Conservation (phyloP, 2,797 vertebrate genomes). For the Thaleichthys pacificus region DNA sequence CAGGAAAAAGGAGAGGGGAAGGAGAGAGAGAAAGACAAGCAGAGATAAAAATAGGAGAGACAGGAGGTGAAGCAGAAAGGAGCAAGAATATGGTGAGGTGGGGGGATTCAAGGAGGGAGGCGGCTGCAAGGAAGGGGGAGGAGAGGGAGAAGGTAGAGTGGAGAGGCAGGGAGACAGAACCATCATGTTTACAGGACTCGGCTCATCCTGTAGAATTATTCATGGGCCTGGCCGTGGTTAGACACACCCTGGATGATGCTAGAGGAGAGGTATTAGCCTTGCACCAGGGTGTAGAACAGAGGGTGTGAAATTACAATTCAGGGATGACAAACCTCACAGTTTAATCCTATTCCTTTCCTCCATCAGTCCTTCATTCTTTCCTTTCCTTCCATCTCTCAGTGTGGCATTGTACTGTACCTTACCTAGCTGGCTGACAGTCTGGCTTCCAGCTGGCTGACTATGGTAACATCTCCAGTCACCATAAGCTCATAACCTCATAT, state of each 20-base stretch:
- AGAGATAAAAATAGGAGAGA: neutral
- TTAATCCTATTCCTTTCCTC: conserved; percentile 7
- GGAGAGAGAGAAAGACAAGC: neutral
- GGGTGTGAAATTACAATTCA: conserved; percentile 35
- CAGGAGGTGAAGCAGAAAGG: neutral
- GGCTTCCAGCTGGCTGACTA: neutral
- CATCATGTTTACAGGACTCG: neutral
- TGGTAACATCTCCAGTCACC: neutral
- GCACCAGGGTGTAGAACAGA: conserved; percentile 19
- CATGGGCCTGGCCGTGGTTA: conserved; percentile 19
- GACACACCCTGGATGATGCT: neutral
- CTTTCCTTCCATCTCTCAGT: neutral
- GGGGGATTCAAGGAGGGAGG: neutral
- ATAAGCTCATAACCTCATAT: neutral
- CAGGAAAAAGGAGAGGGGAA: neutral
- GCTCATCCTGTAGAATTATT: conserved; percentile 25
- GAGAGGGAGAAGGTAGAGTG: neutral
- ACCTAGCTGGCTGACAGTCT: neutral
- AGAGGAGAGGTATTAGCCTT: conserved; percentile 15
- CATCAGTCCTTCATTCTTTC: neutral
- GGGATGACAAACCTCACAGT: conserved; percentile 37
- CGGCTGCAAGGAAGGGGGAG: neutral
- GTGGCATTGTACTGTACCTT: neutral
- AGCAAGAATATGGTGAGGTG: too few relatives aligned
- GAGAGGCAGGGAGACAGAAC: conserved; percentile 2